A percentile compares a stretch with the other conserved stretches of the same genome.
Conservation (phyloP, 92 coral and sea anemone species). For the Phymanthus crucifer region DNA sequence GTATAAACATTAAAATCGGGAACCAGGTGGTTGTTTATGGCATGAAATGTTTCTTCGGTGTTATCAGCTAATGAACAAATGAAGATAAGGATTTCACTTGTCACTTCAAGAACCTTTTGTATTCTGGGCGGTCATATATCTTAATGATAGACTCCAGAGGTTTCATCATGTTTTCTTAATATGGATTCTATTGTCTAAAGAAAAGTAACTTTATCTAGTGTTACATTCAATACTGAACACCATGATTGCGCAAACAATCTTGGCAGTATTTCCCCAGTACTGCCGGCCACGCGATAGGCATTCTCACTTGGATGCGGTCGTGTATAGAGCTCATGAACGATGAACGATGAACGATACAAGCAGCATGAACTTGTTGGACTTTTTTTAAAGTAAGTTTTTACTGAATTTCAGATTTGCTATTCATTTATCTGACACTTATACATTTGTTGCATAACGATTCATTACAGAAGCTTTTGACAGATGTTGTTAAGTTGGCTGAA, state of each 20-base stretch:
- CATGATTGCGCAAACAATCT: background rate
- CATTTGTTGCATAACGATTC: conserved; percentile 6
- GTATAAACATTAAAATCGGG: background rate
- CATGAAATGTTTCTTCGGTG: background rate
- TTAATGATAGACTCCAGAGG: background rate
- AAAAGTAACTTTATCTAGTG: background rate
- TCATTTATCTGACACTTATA: background rate
- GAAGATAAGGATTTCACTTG: background rate
- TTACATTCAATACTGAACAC: background rate
- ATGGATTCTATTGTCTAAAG: conserved; percentile 1
- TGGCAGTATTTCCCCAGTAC: too few species aligned
- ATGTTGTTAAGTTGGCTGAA: background rate
- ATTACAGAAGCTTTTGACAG: background rate
- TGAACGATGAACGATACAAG: too few species aligned
- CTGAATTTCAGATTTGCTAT: background rate
- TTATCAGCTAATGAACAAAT: background rate
- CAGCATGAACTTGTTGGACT: conserved; percentile 4
- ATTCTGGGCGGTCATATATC: background rate
- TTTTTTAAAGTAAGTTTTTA: conserved; percentile 2
- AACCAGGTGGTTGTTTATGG: background rate
- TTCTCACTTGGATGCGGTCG: background rate
- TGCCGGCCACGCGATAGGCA: background rate
- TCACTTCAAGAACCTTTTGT: background rate
- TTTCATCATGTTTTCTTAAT: background rate
- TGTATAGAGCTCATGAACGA: too few species aligned